Base-by-base conservation (phyloP, 1,140 invertebrate species). In the Hirudo medicinalis region DNA sequence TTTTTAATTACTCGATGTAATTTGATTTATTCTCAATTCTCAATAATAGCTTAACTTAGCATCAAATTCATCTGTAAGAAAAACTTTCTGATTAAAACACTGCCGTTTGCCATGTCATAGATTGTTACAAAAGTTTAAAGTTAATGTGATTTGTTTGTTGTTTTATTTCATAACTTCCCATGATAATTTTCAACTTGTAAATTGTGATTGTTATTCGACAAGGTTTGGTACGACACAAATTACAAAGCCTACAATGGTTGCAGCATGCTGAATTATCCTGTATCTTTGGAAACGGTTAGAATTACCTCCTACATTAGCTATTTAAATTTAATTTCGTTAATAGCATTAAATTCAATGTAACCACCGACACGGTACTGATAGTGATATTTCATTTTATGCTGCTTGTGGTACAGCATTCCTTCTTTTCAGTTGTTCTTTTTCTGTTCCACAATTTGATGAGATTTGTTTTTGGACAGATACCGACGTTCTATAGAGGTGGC, bases 401-500 rank as follows among this genome's bases (percentile, higher is more conserved):
- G 13, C 3, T 25, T 17, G n/a, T 15, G 32, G 36, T 22, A 27
- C n/a, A 32, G 27, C 4, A 9, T 54, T 20, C 25, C 27, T 22
- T 40, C n/a, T 15, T 66, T 29, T 67, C 19, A 71, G 22, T 27
- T 29, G 72, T 60, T 9, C 27, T 27, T n/a, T 69, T 43, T 55
- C 53, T 57, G 43, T 25, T 68, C 0, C n/a, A 17, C 36, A 15
- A 55, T 22, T 20, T 19, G 0, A 66, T 40, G 17, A 15, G 25
- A 55, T 27, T 67, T 60, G 0, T 53, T 49, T 53, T 32, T 71
- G 75, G 79, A 29, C n/a, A 32, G 32, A 67, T 67, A 20, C 19
- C 32, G 6, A 54, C 29, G 8, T n/a, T 49, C 19, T n/a, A 19
- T 9, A 70, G 1, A n/a, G n/a, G 94, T 72, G 96, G 96, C n/a